phyloP scores from a whole-genome alignment of 2,797 vertebrate genomes.

The Caiman crocodilus region DNA sequence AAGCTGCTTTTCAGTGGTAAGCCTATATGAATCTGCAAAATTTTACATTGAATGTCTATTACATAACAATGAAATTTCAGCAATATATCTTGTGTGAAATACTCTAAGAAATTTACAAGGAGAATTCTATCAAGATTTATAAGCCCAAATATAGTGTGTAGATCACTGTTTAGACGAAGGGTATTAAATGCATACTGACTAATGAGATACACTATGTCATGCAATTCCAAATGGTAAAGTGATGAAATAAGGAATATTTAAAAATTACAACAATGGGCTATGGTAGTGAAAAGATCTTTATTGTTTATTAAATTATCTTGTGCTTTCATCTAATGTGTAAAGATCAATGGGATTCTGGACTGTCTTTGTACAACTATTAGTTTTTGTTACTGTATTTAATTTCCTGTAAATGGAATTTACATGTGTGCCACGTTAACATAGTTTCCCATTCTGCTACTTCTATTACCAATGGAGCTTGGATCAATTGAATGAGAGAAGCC shows the following conservation, averaged over 20 bases:
- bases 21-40: neutral
- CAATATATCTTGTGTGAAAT: neutral
- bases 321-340: constrained; percentile 22
- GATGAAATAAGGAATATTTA: constrained; percentile 36
- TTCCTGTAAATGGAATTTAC: constrained; percentile 75
- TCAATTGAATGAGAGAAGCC: constrained; percentile 77
- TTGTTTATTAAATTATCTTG: constrained; percentile 46
- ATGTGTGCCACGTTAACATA: constrained; percentile 70
- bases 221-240: neutral
- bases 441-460: constrained; percentile 68
- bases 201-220: neutral
- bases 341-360: neutral
- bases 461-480: constrained; percentile 76
- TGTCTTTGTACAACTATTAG: neutral
- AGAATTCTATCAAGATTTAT: neutral
- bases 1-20: neutral
- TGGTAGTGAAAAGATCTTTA: constrained; percentile 31
- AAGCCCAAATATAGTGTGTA: neutral
- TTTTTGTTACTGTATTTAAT: constrained; percentile 55
- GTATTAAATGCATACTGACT: neutral
- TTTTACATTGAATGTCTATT: neutral
- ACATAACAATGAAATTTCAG: neutral
- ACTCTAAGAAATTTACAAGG: neutral
- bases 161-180: neutral
- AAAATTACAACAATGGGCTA: constrained; percentile 26